Percentiles rank a stretch among this genome's conserved stretches.
Evolutionary conservation across 2,888 invertebrate genomes (phyloP).

Genomic region (Caenorhabditis macrosperma): DNA sequence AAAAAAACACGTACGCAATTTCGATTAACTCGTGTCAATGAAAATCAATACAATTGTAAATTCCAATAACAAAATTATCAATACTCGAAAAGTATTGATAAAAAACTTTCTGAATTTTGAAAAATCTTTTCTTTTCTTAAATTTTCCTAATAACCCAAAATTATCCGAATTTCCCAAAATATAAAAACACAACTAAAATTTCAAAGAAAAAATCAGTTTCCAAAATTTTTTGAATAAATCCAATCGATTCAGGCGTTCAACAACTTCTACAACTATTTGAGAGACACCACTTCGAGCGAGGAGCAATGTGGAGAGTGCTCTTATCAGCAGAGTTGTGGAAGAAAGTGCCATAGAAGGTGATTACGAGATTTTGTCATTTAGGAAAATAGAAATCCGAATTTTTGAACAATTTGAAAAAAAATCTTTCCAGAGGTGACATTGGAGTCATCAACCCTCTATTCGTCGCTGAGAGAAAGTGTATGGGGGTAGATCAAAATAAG

Average conservation of each 20-base stretch:
- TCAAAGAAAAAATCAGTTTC: background rate
- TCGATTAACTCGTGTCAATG: no score
- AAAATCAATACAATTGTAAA: no score
- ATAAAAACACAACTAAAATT: background rate
- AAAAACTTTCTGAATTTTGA: no score
- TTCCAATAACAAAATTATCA: no score
- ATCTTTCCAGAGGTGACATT: constrained; percentile 73
- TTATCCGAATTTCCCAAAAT: no score
- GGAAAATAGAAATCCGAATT: background rate
- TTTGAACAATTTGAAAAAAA: background rate
- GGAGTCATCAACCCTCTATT: constrained; percentile 78
- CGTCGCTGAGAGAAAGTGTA: constrained; percentile 77
- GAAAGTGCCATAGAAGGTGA: constrained; percentile 77
- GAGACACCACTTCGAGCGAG: constrained; percentile 74
- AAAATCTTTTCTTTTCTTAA: no score
- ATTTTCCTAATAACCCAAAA: no score
- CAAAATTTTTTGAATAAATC: background rate
- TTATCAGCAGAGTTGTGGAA: constrained; percentile 78
- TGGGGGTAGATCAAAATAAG: constrained; percentile 75
- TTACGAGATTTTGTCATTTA: no score
- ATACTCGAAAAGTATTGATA: no score
- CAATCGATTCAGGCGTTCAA: constrained; percentile 77
- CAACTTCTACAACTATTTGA: constrained; percentile 79
- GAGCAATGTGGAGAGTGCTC: constrained; percentile 78
- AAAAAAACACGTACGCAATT: no score